These are phyloP conservation scores for Silurus meridionalis DNA, from an alignment of 2,113 vertebrate genomes.

Conservation along the genomic window DNA sequence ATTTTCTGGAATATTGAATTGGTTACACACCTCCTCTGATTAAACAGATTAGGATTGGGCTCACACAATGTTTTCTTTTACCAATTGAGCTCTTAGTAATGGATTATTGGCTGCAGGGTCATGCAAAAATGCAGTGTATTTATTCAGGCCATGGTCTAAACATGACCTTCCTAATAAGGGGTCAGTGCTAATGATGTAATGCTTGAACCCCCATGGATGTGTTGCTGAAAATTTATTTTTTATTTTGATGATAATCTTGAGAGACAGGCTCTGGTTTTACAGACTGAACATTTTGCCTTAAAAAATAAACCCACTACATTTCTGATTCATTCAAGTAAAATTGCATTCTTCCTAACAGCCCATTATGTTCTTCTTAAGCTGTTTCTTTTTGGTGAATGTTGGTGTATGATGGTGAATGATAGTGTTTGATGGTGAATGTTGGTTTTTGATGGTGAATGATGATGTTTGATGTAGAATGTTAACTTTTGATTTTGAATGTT, in stretches of 20 bases:
- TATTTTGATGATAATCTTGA: constrained; percentile 61
- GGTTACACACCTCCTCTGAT: neutral
- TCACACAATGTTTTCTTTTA: neutral
- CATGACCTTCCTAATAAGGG: constrained; percentile 56
- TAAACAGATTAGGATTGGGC: too few species aligned
- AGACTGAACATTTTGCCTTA: neutral
- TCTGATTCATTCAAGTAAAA: neutral
- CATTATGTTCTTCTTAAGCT: neutral
- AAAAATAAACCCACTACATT: neutral
- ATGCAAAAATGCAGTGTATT: neutral
- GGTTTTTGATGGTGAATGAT: too few species aligned
- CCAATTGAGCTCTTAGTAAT: neutral
- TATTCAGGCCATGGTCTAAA: constrained; percentile 40
- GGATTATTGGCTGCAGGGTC: neutral
- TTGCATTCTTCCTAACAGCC: neutral
- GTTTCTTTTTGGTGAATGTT: too few species aligned
- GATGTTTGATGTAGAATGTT: too few species aligned
- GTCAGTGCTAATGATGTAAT: constrained; percentile 64
- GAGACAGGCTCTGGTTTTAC: constrained; percentile 57
- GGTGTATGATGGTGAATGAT: too few species aligned
- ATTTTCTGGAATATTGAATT: neutral
- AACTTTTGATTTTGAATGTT: too few species aligned
- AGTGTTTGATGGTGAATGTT: too few species aligned
- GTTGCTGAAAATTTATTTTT: constrained; percentile 65
- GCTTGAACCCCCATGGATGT: constrained; percentile 48